Percentiles rank a stretch among this genome's conserved stretches.
Evolutionary conservation across 2,113 vertebrate species (phyloP).

Genomic region (Pseudopipra pipra): DNA sequence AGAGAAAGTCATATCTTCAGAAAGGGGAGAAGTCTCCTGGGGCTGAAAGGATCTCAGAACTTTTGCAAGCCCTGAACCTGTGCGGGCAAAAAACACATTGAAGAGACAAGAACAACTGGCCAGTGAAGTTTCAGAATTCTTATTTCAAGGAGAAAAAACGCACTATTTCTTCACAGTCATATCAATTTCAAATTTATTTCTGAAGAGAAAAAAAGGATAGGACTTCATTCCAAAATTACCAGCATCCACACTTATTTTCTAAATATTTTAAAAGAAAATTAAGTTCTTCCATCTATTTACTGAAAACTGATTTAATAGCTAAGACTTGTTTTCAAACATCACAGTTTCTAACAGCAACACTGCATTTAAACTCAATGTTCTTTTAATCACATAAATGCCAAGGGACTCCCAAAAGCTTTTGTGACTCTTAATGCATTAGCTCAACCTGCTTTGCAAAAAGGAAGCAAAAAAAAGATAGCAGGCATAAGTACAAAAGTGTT

Average conservation of each 20-base stretch:
- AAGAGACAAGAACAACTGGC: neutral
- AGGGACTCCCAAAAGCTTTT: conserved; percentile 56
- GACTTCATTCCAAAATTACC: neutral
- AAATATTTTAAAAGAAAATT: neutral
- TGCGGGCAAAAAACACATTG: neutral
- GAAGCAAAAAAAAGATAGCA: conserved; percentile 8
- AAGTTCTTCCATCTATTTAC: neutral
- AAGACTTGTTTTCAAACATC: conserved; percentile 33
- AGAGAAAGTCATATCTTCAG: neutral
- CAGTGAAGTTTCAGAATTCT: neutral
- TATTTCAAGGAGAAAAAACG: neutral
- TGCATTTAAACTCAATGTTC: conserved; percentile 51
- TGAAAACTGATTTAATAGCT: conserved; percentile 5
- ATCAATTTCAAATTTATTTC: neutral
- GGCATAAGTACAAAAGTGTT: conserved; percentile 10
- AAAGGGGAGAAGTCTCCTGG: neutral
- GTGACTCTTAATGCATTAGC: conserved; percentile 37
- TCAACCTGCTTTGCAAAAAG: conserved; percentile 29
- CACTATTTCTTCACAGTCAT: neutral
- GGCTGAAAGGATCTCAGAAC: neutral
- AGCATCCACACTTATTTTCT: neutral
- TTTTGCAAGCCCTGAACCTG: neutral
- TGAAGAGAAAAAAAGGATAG: neutral
- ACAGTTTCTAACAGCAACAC: conserved; percentile 43
- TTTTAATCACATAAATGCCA: conserved; percentile 63